phyloP scores from a whole-genome alignment of 2,888 invertebrate genomes.

The Epinotia brunnichana region DNA sequence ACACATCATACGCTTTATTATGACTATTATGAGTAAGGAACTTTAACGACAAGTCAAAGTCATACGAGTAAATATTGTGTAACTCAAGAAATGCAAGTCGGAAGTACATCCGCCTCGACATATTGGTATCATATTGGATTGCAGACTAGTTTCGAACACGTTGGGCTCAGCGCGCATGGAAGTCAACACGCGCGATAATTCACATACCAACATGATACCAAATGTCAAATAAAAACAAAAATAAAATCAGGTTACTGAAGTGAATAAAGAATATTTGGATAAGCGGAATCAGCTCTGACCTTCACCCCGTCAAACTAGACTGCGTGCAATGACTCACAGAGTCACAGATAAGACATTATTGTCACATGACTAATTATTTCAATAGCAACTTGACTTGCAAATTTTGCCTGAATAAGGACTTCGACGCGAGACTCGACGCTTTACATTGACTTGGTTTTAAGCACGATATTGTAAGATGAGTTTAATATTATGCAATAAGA shows the following conservation, averaged over 20 bases:
- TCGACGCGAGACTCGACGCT: background rate
- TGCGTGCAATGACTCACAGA: constrained; percentile 31
- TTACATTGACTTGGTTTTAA: background rate
- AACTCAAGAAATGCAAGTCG: background rate
- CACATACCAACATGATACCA: no score
- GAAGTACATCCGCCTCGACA: background rate
- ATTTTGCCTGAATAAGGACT: constrained; percentile 4
- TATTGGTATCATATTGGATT: background rate
- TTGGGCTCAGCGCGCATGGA: background rate
- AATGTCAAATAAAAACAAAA: background rate
- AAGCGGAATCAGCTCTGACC: constrained; percentile 18
- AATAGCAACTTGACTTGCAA: constrained; percentile 32
- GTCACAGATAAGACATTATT: constrained; percentile 38
- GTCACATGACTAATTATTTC: constrained; percentile 35
- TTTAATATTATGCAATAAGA: constrained; percentile 26
- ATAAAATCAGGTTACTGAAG: constrained; percentile 16
- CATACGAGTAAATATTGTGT: constrained; percentile 17
- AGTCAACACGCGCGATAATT: no score
- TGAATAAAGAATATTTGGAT: constrained; percentile 4
- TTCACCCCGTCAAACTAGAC: constrained; percentile 28
- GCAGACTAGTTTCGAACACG: background rate
- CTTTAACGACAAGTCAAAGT: background rate
- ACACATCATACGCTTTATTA: background rate
- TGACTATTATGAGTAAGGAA: background rate
- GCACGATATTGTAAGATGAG: constrained; percentile 17